Base-by-base conservation (phyloP, 2,888 invertebrate species). In the Diadegma fenestrale region DNA sequence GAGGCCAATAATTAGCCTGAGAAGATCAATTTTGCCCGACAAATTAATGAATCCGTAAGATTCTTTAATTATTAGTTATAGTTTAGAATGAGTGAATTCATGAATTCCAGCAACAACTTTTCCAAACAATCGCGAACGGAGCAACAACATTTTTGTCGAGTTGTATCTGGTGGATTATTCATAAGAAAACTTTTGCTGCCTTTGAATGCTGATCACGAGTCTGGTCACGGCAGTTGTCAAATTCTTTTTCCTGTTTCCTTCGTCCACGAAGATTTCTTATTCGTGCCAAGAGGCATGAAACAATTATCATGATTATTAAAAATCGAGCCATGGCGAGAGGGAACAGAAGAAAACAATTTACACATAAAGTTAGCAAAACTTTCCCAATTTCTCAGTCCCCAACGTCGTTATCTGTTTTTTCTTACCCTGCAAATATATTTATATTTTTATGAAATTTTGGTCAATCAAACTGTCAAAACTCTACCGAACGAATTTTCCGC, bases 331-430 rank as follows among this genome's bases (percentile, higher is more conserved):
- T 5, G 5, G 30, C 17, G 37, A 37, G 22, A 54, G 58, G 58
- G 17, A 58, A 58, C 58, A 41, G 17, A 54, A 58, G 19, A 17
- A 58, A 37, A 22, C 17, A 45, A 68, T 22, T 45, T 68, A 26
- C 68, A 22, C 43, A 68, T 22, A 3, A 37, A 17, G 68, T 68
- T 68, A 30, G 17, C 26, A 68, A 17, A 68, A 68, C 58, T 45
- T 26, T 17, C 3, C 17, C 68, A 26, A 26, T 68, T 68, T 68
- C 45, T 68, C 22, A 58, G 26, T 58, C 26, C 14, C 26, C 58
- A 58, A 58, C 26, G 22, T 26, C 12, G 14, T 26, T 14, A 58
- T 26, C 14, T 58, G 17, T 58, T 26, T 58, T 26, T 26, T 58
- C 58, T 58, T 26, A 58, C 58, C 4, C 1, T 5, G 26, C 4